Conservation (phyloP, 30 jellyfish, hydroid and myxozoan genomes). For the Hydractinia echinata region DNA sequence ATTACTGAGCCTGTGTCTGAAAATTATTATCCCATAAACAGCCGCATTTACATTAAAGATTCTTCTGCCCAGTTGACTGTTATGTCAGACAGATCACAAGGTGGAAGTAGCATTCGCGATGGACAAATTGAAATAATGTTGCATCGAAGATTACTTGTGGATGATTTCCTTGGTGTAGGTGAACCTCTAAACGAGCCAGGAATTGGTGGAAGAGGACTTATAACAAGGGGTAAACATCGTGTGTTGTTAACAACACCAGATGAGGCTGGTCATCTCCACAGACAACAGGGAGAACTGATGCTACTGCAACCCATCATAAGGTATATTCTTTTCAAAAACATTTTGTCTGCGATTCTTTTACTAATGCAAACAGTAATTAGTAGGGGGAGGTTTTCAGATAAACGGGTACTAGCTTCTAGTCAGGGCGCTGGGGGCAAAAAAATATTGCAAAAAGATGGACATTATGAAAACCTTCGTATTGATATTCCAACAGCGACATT, state of each 20-base stretch:
- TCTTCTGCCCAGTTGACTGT: constrained; percentile 64
- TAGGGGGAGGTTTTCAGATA: no score
- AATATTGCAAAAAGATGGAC: no score
- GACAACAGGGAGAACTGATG: constrained; percentile 65
- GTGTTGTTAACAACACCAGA: constrained; percentile 76
- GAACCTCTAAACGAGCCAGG: constrained; percentile 93
- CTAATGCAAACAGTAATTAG: no score
- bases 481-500: no score
- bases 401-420: no score
- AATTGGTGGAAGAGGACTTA: constrained; percentile 71
- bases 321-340: constrained; percentile 6
- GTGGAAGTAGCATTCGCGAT: constrained; percentile 81
- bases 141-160: constrained; percentile 77
- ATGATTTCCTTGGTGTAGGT: constrained; percentile 90
- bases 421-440: no score
- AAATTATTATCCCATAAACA: constrained; percentile 86
- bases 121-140: constrained; percentile 88
- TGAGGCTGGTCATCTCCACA: constrained; percentile 66
- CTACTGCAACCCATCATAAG: constrained; percentile 60
- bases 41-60: constrained; percentile 81
- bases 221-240: constrained; percentile 66
- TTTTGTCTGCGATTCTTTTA: no score
- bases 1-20: constrained; percentile 83
- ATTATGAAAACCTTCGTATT: no score
- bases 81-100: constrained; percentile 95